These are phyloP conservation scores for Galleria mellonella DNA, from an alignment of 1,140 invertebrate species.

Conservation along the genomic window DNA sequence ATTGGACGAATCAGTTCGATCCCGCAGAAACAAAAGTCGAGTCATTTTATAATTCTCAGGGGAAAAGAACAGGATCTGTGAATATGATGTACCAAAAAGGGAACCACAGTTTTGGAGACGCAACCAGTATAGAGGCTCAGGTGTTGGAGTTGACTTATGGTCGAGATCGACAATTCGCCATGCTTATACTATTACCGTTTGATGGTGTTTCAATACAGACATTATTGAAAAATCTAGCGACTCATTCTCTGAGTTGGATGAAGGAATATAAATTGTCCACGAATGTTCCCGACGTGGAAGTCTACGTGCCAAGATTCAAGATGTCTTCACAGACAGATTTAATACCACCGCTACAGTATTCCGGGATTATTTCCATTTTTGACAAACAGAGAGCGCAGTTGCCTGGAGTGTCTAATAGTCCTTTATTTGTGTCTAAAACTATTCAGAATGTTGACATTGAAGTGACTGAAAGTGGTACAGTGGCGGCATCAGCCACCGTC, in stretches of 20 bases:
- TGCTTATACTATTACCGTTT: conserved; percentile 80
- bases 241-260: conserved; percentile 71
- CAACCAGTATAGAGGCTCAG: conserved; percentile 72
- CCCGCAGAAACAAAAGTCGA: conserved; percentile 70
- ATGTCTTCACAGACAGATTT: conserved; percentile 76
- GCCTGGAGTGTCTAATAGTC: conserved; percentile 75
- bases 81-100: conserved; percentile 75
- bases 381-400: conserved; percentile 75
- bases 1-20: conserved; percentile 81
- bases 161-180: conserved; percentile 76
- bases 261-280: conserved; percentile 51
- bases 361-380: conserved; percentile 81
- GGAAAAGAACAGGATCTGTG: conserved; percentile 63
- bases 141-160: conserved; percentile 81
- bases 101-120: conserved; percentile 49
- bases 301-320: conserved; percentile 79
- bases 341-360: conserved; percentile 72
- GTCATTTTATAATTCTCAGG: conserved; percentile 68
- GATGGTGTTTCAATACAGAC: conserved; percentile 53
- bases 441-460: conserved; percentile 84
- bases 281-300: conserved; percentile 71
- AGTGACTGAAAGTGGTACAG: conserved; percentile 83
- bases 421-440: conserved; percentile 72
- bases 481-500: conserved; percentile 78
- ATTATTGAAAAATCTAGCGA: conserved; percentile 65